Evolutionary conservation across 2,888 invertebrate species (phyloP).

Genomic region (Craniophora ligustri): DNA sequence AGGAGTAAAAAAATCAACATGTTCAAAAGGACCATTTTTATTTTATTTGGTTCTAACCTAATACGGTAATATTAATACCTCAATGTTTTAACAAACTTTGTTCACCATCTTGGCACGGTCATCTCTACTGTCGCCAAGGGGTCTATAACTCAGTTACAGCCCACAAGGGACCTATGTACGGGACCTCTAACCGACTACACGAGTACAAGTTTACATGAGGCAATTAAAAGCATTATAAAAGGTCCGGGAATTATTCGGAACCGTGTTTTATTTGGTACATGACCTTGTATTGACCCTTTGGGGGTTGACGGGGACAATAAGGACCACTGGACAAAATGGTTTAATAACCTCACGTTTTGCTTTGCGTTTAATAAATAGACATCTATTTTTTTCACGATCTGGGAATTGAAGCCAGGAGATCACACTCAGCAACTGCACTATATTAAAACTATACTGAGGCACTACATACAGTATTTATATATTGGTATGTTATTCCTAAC

Average conservation of each 20-base stretch:
- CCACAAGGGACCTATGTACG: constrained; percentile 37
- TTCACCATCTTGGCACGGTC: constrained; percentile 56
- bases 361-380: too few relatives aligned
- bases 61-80: not conserved
- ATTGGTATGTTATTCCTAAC: too few relatives aligned
- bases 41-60: too few relatives aligned
- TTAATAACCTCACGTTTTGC: too few relatives aligned
- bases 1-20: too few relatives aligned
- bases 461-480: too few relatives aligned
- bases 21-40: too few relatives aligned
- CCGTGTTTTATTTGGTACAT: constrained; percentile 20
- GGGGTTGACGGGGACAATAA: not conserved
- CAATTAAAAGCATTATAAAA: constrained; percentile 54
- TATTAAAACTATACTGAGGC: too few relatives aligned
- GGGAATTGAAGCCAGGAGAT: too few relatives aligned
- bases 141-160: constrained; percentile 55
- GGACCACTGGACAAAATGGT: too few relatives aligned
- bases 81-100: constrained; percentile 46
- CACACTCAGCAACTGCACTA: too few relatives aligned
- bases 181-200: constrained; percentile 26
- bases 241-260: constrained; percentile 27
- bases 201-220: constrained; percentile 40
- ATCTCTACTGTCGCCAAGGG: constrained; percentile 56
- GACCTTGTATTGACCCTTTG: constrained; percentile 4
- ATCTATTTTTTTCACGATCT: too few relatives aligned